Base-by-base conservation (phyloP, 2,113 vertebrate genomes). In the Suricata suricatta region DNA sequence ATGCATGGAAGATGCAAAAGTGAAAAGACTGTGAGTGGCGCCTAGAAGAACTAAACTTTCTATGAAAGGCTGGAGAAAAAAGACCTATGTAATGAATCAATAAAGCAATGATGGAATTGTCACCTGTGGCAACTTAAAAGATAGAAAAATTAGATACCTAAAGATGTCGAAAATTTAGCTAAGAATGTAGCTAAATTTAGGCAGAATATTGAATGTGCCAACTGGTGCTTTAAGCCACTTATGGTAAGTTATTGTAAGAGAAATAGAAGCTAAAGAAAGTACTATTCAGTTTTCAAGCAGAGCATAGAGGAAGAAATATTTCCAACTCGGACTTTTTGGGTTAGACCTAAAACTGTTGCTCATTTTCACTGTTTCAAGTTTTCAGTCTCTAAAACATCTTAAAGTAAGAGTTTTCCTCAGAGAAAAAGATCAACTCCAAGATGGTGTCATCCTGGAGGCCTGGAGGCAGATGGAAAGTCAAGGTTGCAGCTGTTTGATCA, bases 291-390 rank as follows among this genome's bases (percentile, higher is more conserved):
- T 80, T 95, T 81, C 35, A 86, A 86, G 41, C 57, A 60, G 41
- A 88, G 81, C 79, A 94, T 76, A 81, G 47, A 90, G 80, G 19
- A 72, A 81, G 25, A 72, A 81, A 71, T 71, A 82, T 93, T 57
- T 90, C 33, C 60, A 33, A 29, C 15, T 92, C 33, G 35, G 35
- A 68, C 1, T 33, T 93, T 92, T 47, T 95, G 66, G 33, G 21
- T 31, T 95, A 90, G 29, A 72, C 41, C 86, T 31, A 79, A 69
- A 80, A 63, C 2, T 94, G 31, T 87, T 94, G 80, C 50, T 89
- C 44, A 92, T 90, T 90, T 64, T 15, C 13, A 90, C 2, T 60
- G 25, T 82, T 17, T 90, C 44, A 31, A 96, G 60, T 60, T 60
- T 60, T 60, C 57, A 60, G 52, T 60, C 57, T 60, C 23, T n/a